Conservation (phyloP, 2,797 vertebrate species). For the Anguilla megastoma region DNA sequence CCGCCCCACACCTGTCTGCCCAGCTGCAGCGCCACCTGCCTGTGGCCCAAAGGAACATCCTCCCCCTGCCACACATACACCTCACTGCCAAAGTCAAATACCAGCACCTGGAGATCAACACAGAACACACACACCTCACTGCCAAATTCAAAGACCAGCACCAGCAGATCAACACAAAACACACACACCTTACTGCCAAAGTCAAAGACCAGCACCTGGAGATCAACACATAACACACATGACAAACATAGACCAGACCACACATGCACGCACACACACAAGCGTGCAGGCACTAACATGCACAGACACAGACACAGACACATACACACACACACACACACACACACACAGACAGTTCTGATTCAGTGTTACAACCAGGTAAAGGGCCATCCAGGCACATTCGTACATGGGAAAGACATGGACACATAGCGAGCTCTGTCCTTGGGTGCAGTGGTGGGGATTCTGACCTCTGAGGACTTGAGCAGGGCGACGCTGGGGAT, state of each 20-base stretch:
- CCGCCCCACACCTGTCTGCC: slow-evolving; percentile 76
- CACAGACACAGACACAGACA: neutral
- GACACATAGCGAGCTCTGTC: neutral
- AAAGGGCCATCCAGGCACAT: neutral
- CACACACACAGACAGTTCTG: neutral
- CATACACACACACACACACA: slow-evolving; percentile 8
- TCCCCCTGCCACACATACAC: slow-evolving; percentile 81
- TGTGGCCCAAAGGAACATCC: slow-evolving; percentile 74
- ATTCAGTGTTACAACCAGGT: neutral
- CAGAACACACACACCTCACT: neutral
- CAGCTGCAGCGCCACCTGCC: slow-evolving; percentile 78
- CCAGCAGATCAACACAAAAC: neutral
- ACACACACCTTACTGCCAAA: slow-evolving; percentile 69
- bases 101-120: slow-evolving; percentile 66
- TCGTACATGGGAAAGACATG: neutral
- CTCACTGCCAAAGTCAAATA: slow-evolving; percentile 80
- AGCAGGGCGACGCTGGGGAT: slow-evolving; percentile 76
- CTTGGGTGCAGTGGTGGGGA: neutral
- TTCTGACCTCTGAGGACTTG: slow-evolving; percentile 73
- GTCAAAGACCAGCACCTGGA: slow-evolving; percentile 69
- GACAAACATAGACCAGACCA: neutral
- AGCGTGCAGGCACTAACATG: neutral
- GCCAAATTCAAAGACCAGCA: slow-evolving; percentile 15
- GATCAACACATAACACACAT: neutral
- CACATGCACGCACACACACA: too few relatives aligned